These are phyloP conservation scores for Cephus pygmeus DNA, from an alignment of 2,888 invertebrate species.

Conservation along the genomic window DNA sequence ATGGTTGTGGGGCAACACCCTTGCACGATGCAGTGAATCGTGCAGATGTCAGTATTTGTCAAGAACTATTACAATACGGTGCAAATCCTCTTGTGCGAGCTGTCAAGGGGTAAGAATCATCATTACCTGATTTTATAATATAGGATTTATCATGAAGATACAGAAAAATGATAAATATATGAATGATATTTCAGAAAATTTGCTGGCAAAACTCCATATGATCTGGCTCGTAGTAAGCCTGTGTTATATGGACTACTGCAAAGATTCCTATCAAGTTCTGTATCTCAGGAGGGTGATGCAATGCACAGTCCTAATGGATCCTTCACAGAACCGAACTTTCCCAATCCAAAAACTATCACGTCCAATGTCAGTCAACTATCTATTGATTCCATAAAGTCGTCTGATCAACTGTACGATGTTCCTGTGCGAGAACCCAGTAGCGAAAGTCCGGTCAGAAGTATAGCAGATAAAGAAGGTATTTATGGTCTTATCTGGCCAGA, in stretches of 20 bases:
- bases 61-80: slow-evolving; percentile 69
- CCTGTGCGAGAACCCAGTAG: slow-evolving; percentile 45
- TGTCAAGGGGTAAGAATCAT: slow-evolving; percentile 63
- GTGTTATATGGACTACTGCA: slow-evolving; percentile 51
- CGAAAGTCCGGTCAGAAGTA: slow-evolving; percentile 50
- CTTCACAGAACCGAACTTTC: slow-evolving; percentile 50
- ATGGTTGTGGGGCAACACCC: slow-evolving; percentile 71
- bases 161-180: not conserved
- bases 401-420: slow-evolving; percentile 56
- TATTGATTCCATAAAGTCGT: slow-evolving; percentile 57
- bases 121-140: not conserved
- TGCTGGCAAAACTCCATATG: slow-evolving; percentile 59
- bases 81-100: slow-evolving; percentile 70
- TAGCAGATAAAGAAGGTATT: slow-evolving; percentile 46
- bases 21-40: slow-evolving; percentile 73
- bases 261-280: slow-evolving; percentile 47
- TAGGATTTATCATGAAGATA: not conserved
- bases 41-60: slow-evolving; percentile 68
- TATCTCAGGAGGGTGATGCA: slow-evolving; percentile 54
- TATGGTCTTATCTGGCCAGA: slow-evolving; percentile 70
- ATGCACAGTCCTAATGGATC: slow-evolving; percentile 51
- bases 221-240: slow-evolving; percentile 52
- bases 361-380: slow-evolving; percentile 59
- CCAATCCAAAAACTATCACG: slow-evolving; percentile 49
- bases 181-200: slow-evolving; percentile 49